Evolutionary conservation across 2,113 vertebrate genomes (phyloP).

Genomic region (Odontophorus gujanensis): DNA sequence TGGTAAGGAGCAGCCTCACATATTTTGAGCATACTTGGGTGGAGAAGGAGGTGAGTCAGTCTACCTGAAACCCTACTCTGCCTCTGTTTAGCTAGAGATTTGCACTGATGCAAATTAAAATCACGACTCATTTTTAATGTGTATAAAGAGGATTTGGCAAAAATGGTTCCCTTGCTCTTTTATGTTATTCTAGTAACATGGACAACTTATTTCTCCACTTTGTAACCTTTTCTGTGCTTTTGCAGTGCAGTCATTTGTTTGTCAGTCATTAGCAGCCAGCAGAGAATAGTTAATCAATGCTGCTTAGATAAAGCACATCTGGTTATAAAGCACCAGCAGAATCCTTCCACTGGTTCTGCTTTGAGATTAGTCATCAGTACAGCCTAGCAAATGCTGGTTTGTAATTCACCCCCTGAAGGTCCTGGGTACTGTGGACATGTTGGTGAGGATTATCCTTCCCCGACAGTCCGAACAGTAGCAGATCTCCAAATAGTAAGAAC

Average conservation of each 20-base stretch:
- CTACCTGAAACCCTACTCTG: not conserved
- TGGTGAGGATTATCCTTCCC: not conserved
- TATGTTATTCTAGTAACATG: not conserved
- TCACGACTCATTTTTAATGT: not conserved
- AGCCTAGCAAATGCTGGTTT: not conserved
- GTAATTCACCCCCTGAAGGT: not conserved
- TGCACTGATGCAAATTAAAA: not conserved
- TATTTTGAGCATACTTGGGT: not conserved
- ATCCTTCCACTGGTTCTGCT: not conserved
- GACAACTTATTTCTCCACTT: not conserved
- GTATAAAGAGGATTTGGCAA: not conserved
- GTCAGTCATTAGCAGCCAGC: not conserved
- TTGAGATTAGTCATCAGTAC: not conserved
- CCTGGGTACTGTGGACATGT: not conserved
- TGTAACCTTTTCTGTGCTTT: not conserved
- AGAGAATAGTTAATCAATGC: not conserved
- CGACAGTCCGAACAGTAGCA: accelerated
- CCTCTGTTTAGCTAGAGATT: not conserved
- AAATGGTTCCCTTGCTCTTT: not conserved
- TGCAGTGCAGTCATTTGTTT: constrained; percentile 2
- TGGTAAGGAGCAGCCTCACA: not conserved
- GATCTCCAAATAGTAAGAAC: not conserved
- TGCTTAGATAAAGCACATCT: not conserved
- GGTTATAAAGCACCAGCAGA: not conserved
- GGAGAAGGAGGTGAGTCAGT: not conserved